Base-by-base conservation (phyloP, 2,113 vertebrate genomes). In the Accipiter virgatus region DNA sequence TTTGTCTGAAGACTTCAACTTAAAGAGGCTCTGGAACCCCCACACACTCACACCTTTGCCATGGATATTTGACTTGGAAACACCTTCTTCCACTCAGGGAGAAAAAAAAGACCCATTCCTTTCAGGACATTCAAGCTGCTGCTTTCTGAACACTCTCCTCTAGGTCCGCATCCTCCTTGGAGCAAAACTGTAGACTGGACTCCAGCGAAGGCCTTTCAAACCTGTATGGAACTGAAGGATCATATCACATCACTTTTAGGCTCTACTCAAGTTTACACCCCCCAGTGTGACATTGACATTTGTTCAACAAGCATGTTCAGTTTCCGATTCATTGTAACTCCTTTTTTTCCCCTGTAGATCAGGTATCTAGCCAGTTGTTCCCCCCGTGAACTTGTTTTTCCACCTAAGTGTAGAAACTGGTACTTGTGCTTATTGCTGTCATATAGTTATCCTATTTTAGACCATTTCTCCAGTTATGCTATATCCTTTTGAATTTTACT, bases 241-340 rank as follows among this genome's bases (percentile, higher is more conserved):
- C 27, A 12, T 48, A 75, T 53, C 38, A 53, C 31, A 72, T 26
- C 6, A 11, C 34, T 43, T 52, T 45, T 50, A 40, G n/a, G 12
- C 18, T 82, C 23, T 43, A 27, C 9, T 16, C 11, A 84, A 63
- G 14, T 83, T 80, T 53, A 45, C 43, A 48, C 0, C 9, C 14
- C 15, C 1, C n/a, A 53, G 32, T 11, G 25, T 45, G 32, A 62
- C 31, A 26, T 10, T 74, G n/a, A 43, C 6, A 22, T 23, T 72
- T 83, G 52, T 83, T 74, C 67, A 91, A 23, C 58, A 71, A 89
- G 16, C 7, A 36, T 12, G 4, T 68, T 80, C 27, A 40, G 53
- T n/a, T 94, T 75, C 47, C 0, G 0, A 22, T 43, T 86, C 11
- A 50, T 48, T 19, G 11, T 50, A 50, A 61, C 25, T 36, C 12